These are phyloP conservation scores for Poecile atricapillus DNA, from an alignment of 2,113 vertebrate species.

Conservation along the genomic window DNA sequence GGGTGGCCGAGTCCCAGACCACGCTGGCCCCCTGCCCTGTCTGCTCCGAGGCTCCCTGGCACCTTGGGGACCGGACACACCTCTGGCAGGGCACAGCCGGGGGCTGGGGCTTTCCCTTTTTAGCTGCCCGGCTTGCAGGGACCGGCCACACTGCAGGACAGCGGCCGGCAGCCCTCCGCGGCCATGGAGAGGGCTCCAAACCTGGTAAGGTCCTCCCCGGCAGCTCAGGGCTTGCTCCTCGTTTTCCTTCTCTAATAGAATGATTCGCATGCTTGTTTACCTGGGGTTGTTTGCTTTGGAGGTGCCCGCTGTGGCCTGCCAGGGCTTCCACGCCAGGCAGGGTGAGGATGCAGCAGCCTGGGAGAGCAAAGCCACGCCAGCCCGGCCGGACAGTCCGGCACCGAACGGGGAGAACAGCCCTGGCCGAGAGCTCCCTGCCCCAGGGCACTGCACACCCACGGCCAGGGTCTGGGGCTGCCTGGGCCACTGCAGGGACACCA, in stretches of 20 bases:
- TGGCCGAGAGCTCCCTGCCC: neutral
- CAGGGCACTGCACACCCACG: neutral
- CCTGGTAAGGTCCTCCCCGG: constrained; percentile 49
- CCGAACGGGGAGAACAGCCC: neutral
- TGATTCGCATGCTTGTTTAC: neutral
- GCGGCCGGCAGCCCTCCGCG: neutral
- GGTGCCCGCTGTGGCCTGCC: neutral
- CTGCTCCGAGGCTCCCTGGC: constrained; percentile 30
- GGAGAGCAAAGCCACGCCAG: neutral
- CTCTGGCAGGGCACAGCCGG: neutral
- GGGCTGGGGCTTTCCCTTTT: constrained; percentile 60
- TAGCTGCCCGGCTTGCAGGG: neutral
- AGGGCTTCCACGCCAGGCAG: neutral
- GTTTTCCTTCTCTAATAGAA: neutral
- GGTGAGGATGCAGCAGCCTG: neutral
- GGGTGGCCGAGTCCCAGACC: constrained; percentile 31
- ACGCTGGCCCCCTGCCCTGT: constrained; percentile 21
- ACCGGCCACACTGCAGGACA: neutral
- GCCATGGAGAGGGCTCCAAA: constrained; percentile 53
- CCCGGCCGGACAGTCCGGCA: neutral
- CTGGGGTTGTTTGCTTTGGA: constrained; percentile 54
- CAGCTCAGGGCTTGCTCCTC: neutral
- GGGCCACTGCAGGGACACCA: neutral
- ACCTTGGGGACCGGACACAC: constrained; percentile 59
- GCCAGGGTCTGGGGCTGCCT: neutral